phyloP scores from a whole-genome alignment of 2,797 vertebrate species.

The Erithacus rubecula region DNA sequence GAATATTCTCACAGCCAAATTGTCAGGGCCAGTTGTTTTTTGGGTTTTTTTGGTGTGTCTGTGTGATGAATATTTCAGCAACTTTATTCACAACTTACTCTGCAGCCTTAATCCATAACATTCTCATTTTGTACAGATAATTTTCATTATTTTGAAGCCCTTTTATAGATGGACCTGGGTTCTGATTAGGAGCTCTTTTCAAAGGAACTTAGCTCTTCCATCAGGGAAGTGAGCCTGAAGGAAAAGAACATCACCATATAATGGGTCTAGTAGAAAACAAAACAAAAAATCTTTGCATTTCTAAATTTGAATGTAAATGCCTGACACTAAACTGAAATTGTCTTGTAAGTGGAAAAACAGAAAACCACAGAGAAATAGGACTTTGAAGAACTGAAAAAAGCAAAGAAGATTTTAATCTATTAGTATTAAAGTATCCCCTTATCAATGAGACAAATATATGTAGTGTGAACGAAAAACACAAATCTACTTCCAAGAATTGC shows the following conservation, averaged over 20 bases:
- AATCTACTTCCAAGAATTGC: not conserved
- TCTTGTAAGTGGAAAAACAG: not conserved
- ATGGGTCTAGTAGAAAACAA: not conserved
- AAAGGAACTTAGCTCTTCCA: not conserved
- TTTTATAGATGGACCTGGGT: not conserved
- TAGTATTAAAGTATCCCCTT: not conserved
- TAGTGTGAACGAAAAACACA: not conserved
- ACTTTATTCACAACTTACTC: not conserved
- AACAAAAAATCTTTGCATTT: not conserved
- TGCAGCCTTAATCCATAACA: not conserved
- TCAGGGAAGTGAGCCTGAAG: not conserved
- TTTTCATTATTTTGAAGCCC: not conserved
- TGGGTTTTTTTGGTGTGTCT: not conserved
- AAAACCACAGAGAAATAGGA: not conserved
- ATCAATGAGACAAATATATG: not conserved
- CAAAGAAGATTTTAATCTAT: not conserved
- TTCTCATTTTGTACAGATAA: not conserved
- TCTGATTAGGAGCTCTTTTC: not conserved
- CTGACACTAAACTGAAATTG: not conserved
- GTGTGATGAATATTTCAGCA: not conserved
- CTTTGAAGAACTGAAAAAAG: not conserved
- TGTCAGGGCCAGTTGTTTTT: not conserved
- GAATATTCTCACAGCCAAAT: not conserved
- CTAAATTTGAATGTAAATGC: not conserved
- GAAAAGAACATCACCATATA: not conserved